Conservation (phyloP, 2,797 vertebrate genomes). For the Remorina albescens region DNA sequence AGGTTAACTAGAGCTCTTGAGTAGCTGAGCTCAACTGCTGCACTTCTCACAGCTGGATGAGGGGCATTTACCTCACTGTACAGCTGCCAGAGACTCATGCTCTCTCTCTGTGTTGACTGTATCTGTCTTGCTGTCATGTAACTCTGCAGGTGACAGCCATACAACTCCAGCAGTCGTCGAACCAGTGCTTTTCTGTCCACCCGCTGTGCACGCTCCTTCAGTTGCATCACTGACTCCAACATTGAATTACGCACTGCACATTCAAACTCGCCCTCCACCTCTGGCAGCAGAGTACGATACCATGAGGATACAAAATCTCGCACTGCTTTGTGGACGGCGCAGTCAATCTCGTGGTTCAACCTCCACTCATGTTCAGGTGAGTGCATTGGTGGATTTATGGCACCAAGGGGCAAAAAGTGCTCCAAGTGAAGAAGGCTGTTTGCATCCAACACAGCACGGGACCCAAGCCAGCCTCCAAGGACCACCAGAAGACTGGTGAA, state of each 20-base stretch:
- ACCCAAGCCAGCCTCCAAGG: slow-evolving; percentile 91
- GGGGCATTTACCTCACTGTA: slow-evolving; percentile 82
- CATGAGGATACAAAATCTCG: slow-evolving; percentile 94
- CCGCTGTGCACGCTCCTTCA: slow-evolving; percentile 83
- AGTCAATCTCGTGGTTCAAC: slow-evolving; percentile 88
- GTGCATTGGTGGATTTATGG: slow-evolving; percentile 52
- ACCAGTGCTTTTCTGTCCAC: slow-evolving; percentile 84
- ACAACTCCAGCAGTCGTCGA: slow-evolving; percentile 86
- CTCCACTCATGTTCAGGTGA: slow-evolving; percentile 76
- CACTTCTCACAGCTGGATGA: slow-evolving; percentile 85
- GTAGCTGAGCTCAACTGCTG: slow-evolving; percentile 82
- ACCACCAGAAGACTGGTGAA: slow-evolving; percentile 87
- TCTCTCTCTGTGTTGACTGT: slow-evolving; percentile 47
- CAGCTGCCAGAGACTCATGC: slow-evolving; percentile 83
- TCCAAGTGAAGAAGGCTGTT: slow-evolving; percentile 88
- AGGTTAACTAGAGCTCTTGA: slow-evolving; percentile 86
- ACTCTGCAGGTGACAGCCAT: slow-evolving; percentile 90
- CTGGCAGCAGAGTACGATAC: slow-evolving; percentile 87
- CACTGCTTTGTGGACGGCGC: slow-evolving; percentile 88
- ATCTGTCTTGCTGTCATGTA: slow-evolving; percentile 86
- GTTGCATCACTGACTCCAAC: slow-evolving; percentile 86
- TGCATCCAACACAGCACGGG: slow-evolving; percentile 73
- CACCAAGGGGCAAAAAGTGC: slow-evolving; percentile 84
- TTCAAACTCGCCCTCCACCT: slow-evolving; percentile 87
- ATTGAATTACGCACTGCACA: slow-evolving; percentile 86